These are phyloP conservation scores for Polietes domitor DNA, from an alignment of 2,888 invertebrate species.

Conservation along the genomic window DNA sequence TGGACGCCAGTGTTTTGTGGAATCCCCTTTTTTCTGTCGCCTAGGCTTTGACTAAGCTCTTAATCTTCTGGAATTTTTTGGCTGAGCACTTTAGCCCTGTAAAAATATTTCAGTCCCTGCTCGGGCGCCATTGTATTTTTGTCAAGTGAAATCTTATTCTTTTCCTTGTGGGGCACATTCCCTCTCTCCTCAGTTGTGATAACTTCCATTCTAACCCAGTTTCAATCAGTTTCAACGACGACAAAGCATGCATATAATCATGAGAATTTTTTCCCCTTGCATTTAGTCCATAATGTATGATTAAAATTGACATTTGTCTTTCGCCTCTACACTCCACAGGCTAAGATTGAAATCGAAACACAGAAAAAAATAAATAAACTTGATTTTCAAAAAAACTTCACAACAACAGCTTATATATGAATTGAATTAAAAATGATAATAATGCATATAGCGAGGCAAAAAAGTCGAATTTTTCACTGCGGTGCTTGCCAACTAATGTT, in stretches of 20 bases:
- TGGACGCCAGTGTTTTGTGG: too few species aligned
- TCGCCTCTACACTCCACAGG: conserved; percentile 20
- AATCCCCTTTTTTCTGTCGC: too few species aligned
- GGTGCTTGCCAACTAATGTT: conserved; percentile 30
- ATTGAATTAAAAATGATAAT: conserved; percentile 36
- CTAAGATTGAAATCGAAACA: not conserved
- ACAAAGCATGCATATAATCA: conserved; percentile 56
- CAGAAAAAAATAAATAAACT: conserved; percentile 41
- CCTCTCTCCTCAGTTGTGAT: not conserved
- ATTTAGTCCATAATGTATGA: conserved; percentile 52
- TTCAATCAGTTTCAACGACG: conserved; percentile 41
- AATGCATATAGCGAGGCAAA: not conserved
- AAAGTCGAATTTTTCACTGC: conserved; percentile 20
- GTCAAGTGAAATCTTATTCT: too few species aligned
- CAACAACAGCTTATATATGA: conserved; percentile 47
- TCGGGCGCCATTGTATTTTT: too few species aligned
- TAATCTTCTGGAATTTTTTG: too few species aligned
- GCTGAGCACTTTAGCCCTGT: too few species aligned
- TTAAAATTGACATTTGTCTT: conserved; percentile 65
- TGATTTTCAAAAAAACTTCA: conserved; percentile 50
- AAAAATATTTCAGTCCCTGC: too few species aligned
- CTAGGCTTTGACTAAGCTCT: too few species aligned
- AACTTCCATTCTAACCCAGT: conserved; percentile 43
- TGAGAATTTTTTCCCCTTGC: conserved; percentile 48
- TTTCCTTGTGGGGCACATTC: too few species aligned